Percentiles rank a stretch among this genome's conserved stretches.
Evolutionary conservation across 2,888 invertebrate species (phyloP).

Genomic region (Lepidonotus clava): DNA sequence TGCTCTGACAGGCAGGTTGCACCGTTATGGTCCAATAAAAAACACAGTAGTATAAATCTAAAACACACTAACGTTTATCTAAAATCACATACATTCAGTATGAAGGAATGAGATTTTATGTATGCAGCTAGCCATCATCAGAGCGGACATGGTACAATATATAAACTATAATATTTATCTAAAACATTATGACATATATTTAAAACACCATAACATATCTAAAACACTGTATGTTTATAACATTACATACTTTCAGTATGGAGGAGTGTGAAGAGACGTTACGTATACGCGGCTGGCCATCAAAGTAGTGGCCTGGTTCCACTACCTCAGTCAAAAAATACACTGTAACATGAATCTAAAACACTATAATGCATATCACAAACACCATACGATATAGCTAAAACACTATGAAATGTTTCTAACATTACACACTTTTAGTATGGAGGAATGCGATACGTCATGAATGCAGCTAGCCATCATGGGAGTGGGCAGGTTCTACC

Average conservation of each 20-base stretch:
- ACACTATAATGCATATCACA: too few relatives aligned
- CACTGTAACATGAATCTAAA: too few relatives aligned
- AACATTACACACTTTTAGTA: background rate
- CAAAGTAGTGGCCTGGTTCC: constrained; percentile 35
- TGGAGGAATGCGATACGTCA: constrained; percentile 54
- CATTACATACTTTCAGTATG: constrained; percentile 13
- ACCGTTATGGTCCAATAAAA: too few relatives aligned
- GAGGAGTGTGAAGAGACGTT: constrained; percentile 52
- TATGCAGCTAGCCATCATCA: constrained; percentile 40
- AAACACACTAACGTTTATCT: background rate
- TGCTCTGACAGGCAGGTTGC: too few relatives aligned
- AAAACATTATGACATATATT: too few relatives aligned
- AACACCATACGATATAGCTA: background rate
- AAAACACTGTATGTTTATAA: background rate
- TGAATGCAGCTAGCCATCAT: constrained; percentile 46
- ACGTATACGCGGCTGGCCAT: constrained; percentile 26
- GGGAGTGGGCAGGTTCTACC: constrained; percentile 21
- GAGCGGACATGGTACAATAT: constrained; percentile 1
- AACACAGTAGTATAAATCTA: background rate
- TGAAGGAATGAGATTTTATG: constrained; percentile 55
- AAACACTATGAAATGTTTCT: background rate
- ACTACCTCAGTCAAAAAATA: constrained; percentile 20
- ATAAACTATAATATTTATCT: background rate
- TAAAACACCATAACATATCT: background rate
- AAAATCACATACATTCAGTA: background rate